Evolutionary conservation across 2,113 vertebrate species (phyloP).

Genomic region (Periophthalmus modestus): DNA sequence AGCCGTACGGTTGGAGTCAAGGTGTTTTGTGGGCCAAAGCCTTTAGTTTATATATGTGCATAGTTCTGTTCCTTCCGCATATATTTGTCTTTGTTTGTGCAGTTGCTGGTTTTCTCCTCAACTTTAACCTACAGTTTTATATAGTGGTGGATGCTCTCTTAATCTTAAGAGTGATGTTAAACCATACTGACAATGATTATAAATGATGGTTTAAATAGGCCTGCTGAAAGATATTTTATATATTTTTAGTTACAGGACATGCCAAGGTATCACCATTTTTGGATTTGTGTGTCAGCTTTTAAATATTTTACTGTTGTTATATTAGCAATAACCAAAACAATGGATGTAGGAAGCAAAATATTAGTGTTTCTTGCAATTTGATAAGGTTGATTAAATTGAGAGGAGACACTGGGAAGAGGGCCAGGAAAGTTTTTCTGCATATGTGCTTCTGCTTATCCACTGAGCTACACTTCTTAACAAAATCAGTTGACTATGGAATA

Average conservation of each 20-base stretch:
- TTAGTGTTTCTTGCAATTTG: too few species aligned
- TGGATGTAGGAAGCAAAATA: too few species aligned
- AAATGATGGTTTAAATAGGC: not conserved
- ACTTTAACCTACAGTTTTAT: slow-evolving; percentile 37
- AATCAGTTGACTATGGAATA: not conserved
- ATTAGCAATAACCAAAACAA: too few species aligned
- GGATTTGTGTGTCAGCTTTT: too few species aligned
- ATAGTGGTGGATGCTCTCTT: slow-evolving; percentile 3
- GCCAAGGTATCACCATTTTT: too few species aligned
- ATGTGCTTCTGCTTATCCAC: not conserved
- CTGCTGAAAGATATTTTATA: not conserved
- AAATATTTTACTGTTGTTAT: too few species aligned
- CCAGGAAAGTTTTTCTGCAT: too few species aligned
- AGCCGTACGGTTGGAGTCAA: slow-evolving; percentile 28
- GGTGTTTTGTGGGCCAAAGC: slow-evolving; percentile 38
- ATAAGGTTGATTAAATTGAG: too few species aligned
- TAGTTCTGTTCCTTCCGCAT: slow-evolving; percentile 47
- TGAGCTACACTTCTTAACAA: not conserved
- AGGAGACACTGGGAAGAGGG: too few species aligned
- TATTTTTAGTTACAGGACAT: not conserved
- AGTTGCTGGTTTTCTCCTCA: slow-evolving; percentile 24
- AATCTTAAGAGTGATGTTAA: not conserved
- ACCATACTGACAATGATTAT: not conserved
- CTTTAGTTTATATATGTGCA: slow-evolving; percentile 52
- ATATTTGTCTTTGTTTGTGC: slow-evolving; percentile 60